Conservation (phyloP, 1,140 invertebrate species). For the Drosophila carrolli region DNA sequence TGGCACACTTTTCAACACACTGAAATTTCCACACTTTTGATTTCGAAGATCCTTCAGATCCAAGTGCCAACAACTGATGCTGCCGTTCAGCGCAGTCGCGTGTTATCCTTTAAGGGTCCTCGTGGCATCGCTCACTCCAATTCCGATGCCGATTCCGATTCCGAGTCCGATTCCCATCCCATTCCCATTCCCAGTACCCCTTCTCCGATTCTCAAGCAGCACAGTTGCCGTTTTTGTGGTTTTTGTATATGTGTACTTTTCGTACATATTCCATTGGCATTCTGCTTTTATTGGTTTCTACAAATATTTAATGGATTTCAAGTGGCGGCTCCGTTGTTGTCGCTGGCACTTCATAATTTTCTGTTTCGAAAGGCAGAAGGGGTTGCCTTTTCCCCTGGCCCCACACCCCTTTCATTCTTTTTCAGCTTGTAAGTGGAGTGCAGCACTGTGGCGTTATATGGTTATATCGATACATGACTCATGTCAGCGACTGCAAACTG, state of each 20-base stretch:
- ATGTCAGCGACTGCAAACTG: conserved; percentile 40
- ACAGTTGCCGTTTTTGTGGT: conserved; percentile 81
- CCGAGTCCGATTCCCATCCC: neutral
- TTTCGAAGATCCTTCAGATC: conserved; percentile 52
- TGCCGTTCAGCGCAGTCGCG: conserved; percentile 51
- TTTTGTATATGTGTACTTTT: conserved; percentile 25
- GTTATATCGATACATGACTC: conserved; percentile 56
- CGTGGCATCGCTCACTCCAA: neutral
- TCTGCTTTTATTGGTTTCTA: conserved; percentile 81
- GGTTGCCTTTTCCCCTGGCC: conserved; percentile 46
- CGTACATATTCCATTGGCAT: conserved; percentile 35
- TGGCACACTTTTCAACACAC: conserved; percentile 67
- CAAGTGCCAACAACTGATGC: conserved; percentile 56
- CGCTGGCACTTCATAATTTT: conserved; percentile 78
- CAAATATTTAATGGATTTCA: conserved; percentile 84
- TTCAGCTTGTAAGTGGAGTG: conserved; percentile 33
- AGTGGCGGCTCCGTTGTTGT: conserved; percentile 77
- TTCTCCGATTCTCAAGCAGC: conserved; percentile 31
- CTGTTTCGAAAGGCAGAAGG: conserved; percentile 44
- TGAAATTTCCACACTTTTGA: conserved; percentile 79
- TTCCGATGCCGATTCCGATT: neutral
- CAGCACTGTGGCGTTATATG: conserved; percentile 31
- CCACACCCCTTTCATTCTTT: neutral
- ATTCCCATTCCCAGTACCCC: conserved; percentile 7
- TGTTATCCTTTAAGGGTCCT: conserved; percentile 64